Evolutionary conservation across 1,140 invertebrate species (phyloP), one percentile per base, ranked within the genome.

Genomic region (Mycetomoellerius zeteki): DNA sequence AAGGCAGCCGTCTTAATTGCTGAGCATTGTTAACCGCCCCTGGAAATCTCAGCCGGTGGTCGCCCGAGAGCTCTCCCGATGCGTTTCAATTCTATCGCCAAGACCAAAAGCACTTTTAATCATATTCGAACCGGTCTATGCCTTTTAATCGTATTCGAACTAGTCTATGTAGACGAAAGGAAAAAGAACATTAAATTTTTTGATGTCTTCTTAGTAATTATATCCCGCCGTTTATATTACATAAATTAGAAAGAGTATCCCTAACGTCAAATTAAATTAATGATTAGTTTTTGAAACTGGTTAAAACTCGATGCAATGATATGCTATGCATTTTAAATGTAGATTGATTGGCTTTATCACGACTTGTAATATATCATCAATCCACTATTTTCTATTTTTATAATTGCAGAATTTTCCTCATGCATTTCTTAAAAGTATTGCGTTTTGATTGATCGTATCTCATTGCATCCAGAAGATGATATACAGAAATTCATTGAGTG

Each of bases 21-120:
- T 47, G 19, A 52, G 43, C 24, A 50, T 60, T 37, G 47, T 60
- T 54, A 47, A 81, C n/a, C 43, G n/a, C 2, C 24, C 43, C 10
- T 75, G n/a, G 72, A 75, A 75, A 75, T 75, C 21, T 12, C 24
- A 64, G 37, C 16, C 33, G 37, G 56, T 19, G 56, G 75, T 62
- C 33, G n/a, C 72, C 72, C 54, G 54, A 37, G 27, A 56, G 19
- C 19, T 56, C 10, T 14, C 37, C 37, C 30, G 52, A 76, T 33
- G n/a, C 30, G 21, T 77, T 77, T 43, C 73, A 60, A 62, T 60
- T 62, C 54, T n/a, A 14, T 58, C 54, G n/a, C 19, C 12, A 12
- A 69, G 12, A 14, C 21, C 21, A 14, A 69, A 47, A 24, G n/a
- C n/a, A 19, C 27, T 37, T 56, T 73, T 21, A 37, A 56, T 73